phyloP scores from a whole-genome alignment of 2,113 vertebrate species.

The Rhineura floridana region DNA sequence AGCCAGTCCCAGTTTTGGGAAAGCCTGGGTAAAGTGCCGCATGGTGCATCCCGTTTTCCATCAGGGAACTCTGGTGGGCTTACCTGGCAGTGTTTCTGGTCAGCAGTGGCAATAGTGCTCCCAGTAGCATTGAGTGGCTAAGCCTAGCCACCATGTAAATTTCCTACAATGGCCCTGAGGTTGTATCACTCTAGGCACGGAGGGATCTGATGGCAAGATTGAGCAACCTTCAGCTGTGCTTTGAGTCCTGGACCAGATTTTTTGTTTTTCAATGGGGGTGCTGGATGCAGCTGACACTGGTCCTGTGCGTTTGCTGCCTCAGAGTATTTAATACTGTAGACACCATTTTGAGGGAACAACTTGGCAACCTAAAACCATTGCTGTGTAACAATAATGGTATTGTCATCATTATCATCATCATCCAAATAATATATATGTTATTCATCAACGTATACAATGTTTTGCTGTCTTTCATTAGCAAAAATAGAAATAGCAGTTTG shows the following conservation, averaged over 20 bases:
- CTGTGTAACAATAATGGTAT: neutral
- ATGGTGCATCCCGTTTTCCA: neutral
- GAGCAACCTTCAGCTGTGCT: too few species aligned
- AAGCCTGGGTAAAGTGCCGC: neutral
- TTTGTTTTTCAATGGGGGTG: too few species aligned
- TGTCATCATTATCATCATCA: neutral
- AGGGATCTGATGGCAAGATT: too few species aligned
- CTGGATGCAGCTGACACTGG: too few species aligned
- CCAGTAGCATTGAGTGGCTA: neutral
- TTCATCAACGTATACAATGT: neutral
- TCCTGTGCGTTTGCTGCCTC: too few species aligned
- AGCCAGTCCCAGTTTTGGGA: neutral
- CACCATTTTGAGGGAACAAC: neutral
- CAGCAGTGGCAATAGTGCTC: neutral
- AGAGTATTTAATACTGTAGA: neutral
- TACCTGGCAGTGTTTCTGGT: neutral
- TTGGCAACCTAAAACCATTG: neutral
- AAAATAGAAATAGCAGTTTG: neutral
- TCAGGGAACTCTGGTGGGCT: too few species aligned
- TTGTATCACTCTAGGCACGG: too few species aligned
- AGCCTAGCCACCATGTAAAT: neutral
- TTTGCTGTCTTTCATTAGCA: neutral
- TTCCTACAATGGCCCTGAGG: neutral
- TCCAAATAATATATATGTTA: neutral
- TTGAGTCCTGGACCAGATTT: too few species aligned